Percentiles rank a stretch among this genome's conserved stretches.
Conservation (phyloP, 1,140 invertebrate genomes). For the Calephelis nemesis region DNA sequence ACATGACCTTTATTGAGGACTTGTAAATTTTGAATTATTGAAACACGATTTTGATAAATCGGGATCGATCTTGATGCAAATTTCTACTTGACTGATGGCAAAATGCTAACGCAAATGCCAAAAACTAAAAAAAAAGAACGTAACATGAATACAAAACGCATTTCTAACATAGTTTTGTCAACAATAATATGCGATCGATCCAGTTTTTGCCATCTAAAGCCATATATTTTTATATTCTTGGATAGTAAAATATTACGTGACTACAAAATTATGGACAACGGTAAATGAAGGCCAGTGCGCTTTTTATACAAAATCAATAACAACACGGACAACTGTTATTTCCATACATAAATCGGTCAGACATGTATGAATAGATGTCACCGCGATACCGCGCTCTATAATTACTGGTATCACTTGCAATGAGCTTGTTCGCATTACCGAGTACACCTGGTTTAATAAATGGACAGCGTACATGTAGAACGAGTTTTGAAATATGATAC, state of each 20-base stretch:
- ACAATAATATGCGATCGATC: no score
- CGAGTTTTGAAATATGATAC: no score
- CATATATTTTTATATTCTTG: not conserved
- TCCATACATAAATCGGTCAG: conserved; percentile 36
- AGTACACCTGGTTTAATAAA: conserved; percentile 8
- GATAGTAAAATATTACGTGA: conserved; percentile 18
- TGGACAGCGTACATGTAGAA: not conserved
- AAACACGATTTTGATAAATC: no score
- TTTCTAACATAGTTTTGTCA: no score
- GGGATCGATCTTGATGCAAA: no score
- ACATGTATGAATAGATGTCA: conserved; percentile 24
- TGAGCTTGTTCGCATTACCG: conserved; percentile 1
- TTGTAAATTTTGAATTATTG: no score
- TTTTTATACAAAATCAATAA: conserved; percentile 70
- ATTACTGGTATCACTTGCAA: conserved; percentile 15
- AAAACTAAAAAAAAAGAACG: no score
- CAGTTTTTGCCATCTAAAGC: no score
- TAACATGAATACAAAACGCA: no score
- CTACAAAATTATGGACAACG: conserved; percentile 32
- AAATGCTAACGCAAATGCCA: no score
- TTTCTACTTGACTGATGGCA: no score
- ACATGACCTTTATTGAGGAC: no score
- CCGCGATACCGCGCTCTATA: conserved; percentile 8
- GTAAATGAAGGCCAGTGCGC: conserved; percentile 45
- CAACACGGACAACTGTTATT: conserved; percentile 49